Conservation (phyloP, 2,113 vertebrate species). For the Malurus cyaneus region DNA sequence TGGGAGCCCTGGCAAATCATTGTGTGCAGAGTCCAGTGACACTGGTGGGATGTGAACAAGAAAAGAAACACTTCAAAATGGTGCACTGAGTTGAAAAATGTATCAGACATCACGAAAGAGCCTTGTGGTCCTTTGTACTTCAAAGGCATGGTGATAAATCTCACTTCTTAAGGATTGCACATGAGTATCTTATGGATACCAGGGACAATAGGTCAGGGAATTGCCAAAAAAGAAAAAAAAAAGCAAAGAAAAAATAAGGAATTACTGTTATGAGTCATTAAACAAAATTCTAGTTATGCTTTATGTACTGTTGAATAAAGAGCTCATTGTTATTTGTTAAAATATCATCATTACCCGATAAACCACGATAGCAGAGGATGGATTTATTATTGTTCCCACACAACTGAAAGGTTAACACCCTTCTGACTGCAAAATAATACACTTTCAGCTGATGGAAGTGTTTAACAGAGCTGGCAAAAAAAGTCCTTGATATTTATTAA, state of each 20-base stretch:
- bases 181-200: background rate
- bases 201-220: background rate
- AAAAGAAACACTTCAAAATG: background rate
- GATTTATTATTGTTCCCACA: slow-evolving; percentile 63
- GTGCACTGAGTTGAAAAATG: background rate
- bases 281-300: slow-evolving; percentile 73
- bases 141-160: slow-evolving; percentile 31
- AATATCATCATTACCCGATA: slow-evolving; percentile 37
- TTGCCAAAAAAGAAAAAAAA: background rate
- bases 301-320: slow-evolving; percentile 70
- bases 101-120: background rate
- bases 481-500: slow-evolving; percentile 51
- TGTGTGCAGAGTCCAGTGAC: background rate
- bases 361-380: slow-evolving; percentile 27
- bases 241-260: background rate
- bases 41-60: background rate
- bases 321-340: slow-evolving; percentile 61
- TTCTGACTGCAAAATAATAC: slow-evolving; percentile 39
- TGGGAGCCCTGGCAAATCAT: background rate
- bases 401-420: slow-evolving; percentile 43
- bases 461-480: slow-evolving; percentile 29
- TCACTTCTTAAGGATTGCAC: slow-evolving; percentile 15
- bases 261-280: slow-evolving; percentile 64
- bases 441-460: slow-evolving; percentile 15
- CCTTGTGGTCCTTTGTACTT: slow-evolving; percentile 7